Percentiles rank a stretch among this genome's conserved stretches.
Evolutionary conservation across 2,888 invertebrate genomes (phyloP).

Genomic region (Hemithea aestivaria): DNA sequence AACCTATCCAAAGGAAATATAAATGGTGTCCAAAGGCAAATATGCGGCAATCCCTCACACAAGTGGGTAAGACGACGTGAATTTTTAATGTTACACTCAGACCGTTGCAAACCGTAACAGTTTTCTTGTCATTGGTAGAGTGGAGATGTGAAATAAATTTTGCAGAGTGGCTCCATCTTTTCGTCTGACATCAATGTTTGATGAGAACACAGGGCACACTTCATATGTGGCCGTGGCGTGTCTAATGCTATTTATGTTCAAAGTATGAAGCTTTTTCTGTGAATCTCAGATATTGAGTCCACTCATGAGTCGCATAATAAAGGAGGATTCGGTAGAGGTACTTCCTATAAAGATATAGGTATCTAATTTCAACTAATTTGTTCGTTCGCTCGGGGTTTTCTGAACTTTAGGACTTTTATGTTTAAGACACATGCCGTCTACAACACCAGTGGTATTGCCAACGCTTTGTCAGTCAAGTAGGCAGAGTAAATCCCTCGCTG

Average conservation of each 20-base stretch:
- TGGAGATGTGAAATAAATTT: slow-evolving; percentile 79
- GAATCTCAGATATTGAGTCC: slow-evolving; percentile 31
- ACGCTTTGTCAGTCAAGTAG: too few species aligned
- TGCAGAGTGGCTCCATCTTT: slow-evolving; percentile 80
- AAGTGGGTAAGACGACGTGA: slow-evolving; percentile 77
- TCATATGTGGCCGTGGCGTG: slow-evolving; percentile 71
- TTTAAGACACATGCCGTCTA: too few species aligned
- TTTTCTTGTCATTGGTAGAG: slow-evolving; percentile 78
- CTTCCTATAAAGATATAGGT: neutral
- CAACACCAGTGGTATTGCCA: too few species aligned
- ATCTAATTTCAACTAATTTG: too few species aligned
- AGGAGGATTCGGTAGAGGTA: slow-evolving; percentile 6
- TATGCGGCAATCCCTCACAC: slow-evolving; percentile 78
- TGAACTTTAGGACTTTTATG: too few species aligned
- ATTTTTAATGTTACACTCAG: slow-evolving; percentile 80
- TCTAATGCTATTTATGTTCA: slow-evolving; percentile 66
- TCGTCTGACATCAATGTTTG: slow-evolving; percentile 76
- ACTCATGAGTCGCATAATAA: slow-evolving; percentile 27
- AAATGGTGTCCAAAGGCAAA: slow-evolving; percentile 77
- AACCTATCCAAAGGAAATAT: slow-evolving; percentile 73
- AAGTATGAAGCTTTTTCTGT: slow-evolving; percentile 55
- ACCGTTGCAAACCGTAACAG: slow-evolving; percentile 79
- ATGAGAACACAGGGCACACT: slow-evolving; percentile 69
- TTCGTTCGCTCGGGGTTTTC: too few species aligned
- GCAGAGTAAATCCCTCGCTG: too few species aligned